Evolutionary conservation across 64 coral and sea anemone genomes (phyloP), one percentile per base, ranked within the genome.

Genomic region (Montipora cactus): DNA sequence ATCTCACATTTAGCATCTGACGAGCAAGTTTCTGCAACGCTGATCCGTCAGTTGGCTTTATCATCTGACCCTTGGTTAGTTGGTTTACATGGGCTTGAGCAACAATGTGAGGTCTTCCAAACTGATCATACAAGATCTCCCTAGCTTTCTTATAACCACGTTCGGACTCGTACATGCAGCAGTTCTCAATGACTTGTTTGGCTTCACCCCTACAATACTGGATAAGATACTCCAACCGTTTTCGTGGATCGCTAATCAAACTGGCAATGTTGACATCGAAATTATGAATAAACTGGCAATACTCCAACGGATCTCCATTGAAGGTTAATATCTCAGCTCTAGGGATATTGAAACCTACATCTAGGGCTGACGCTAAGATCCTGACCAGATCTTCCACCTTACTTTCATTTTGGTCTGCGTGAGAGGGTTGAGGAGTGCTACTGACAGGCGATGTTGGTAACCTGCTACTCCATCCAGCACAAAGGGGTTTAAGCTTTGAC

Each of bases 271-370:
- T 91, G n/a, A 58, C 80, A 49, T 91, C 76, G 49, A 91, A 83
- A 55, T 74, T 83, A 3, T 81, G 69, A 0, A 91, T 55, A 13
- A 91, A 91, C 55, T 69, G n/a, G 79, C 89, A 91, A 15, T 91
- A 91, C 4, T 58, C 58, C 0, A 91, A 22, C 12, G 90, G 90
- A 16, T 83, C 70, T 4, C 90, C 90, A 16, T 91, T 62, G 18
- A 91, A 91, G 2, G 19, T 83, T 13, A 91, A 15, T 7, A 91
- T 15, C 28, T 83, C 79, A 23, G 49, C 52, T 44, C 74, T 91
- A 0, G 90, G 90, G n/a, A 83, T 52, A 4, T 52, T 67, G 47
- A 80, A 91, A 25, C 66, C 79, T 37, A 37, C 37, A 37, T 37
- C 37, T 37, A 37, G 0, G 37, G 37, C 37, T 37, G 37, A 37